These are phyloP conservation scores for Isurus oxyrinchus DNA, from an alignment of 2,113 vertebrate species.

Conservation along the genomic window DNA sequence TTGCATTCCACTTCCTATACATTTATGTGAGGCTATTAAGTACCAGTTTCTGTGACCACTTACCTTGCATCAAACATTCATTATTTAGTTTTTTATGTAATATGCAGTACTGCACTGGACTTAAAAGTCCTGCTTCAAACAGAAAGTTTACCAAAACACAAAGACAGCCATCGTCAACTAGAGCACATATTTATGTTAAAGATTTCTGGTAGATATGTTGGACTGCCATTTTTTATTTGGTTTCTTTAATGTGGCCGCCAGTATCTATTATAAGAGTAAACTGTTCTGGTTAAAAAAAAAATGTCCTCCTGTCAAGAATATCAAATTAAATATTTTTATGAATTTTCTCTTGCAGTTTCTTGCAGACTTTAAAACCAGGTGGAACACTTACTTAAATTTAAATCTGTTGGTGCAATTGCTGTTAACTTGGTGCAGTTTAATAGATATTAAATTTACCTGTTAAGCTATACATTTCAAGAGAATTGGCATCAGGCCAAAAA, in stretches of 20 bases:
- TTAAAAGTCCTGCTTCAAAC: not conserved
- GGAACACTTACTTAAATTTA: not conserved
- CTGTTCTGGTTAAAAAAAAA: not conserved
- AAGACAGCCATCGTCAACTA: not conserved
- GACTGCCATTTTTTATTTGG: not conserved
- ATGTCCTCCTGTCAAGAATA: not conserved
- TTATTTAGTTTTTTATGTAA: not conserved
- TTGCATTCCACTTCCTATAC: not conserved
- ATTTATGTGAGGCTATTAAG: not conserved
- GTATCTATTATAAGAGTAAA: not conserved
- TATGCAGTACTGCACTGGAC: not conserved
- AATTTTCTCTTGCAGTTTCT: not conserved
- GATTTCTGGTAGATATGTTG: not conserved
- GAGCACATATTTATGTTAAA: not conserved
- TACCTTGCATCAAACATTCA: not conserved
- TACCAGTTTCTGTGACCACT: not conserved
- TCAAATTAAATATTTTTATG: not conserved
- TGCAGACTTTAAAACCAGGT: not conserved
- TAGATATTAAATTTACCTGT: not conserved
- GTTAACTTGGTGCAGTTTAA: not conserved
- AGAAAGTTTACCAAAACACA: not conserved
- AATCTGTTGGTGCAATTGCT: not conserved
- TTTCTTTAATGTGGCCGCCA: not conserved
- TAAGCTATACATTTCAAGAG: not conserved
- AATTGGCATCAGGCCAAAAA: not conserved